Base-by-base conservation (phyloP, 2,797 vertebrate genomes). In the Molossus alvarezi region DNA sequence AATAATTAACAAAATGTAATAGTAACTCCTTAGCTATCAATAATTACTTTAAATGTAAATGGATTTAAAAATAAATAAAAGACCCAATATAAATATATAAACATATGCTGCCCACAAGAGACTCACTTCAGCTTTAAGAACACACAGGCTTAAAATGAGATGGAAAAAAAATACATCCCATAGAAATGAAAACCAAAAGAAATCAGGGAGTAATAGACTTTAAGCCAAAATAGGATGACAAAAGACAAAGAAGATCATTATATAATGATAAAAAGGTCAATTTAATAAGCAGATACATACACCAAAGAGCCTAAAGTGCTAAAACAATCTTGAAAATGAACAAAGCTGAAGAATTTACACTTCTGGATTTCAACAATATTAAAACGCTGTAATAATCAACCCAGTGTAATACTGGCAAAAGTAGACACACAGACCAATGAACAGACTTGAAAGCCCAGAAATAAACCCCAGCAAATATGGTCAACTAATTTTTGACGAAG, bases 191-290 rank as follows among this genome's bases (percentile, higher is more conserved):
- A 11, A 60, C 57, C 18, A 60, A 87, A 48, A 73, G 57, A 60
- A 2, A 87, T 27, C 18, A 60, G 13, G 18, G 18, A 18, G 8
- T 87, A 48, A 45, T 48, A 73, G 33, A 79, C 33, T 88, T 77
- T 65, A 79, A 57, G 62, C 21, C 21, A 33, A 79, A 90, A 80
- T 25, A 8, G n/a, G 62, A 37, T 57, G 55, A n/a, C 51, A 45
- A 90, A 48, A 89, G 62, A 80, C 25, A 80, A 90, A 69, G 13
- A 90, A 25, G 27, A 23, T 58, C 51, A 79, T 80, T 57, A 90
- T 57, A 69, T n/a, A 90, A n/a, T 57, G 51, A 41, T 53, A 90
- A 90, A 41, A 33, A 25, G 37, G 33, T 79, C 51, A 58, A 23
- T 79, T 77, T 29, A 77, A 51, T 79, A 89, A n/a, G 25, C 67